Evolutionary conservation across 2,888 invertebrate species (phyloP).

Genomic region (Lymantria monacha): DNA sequence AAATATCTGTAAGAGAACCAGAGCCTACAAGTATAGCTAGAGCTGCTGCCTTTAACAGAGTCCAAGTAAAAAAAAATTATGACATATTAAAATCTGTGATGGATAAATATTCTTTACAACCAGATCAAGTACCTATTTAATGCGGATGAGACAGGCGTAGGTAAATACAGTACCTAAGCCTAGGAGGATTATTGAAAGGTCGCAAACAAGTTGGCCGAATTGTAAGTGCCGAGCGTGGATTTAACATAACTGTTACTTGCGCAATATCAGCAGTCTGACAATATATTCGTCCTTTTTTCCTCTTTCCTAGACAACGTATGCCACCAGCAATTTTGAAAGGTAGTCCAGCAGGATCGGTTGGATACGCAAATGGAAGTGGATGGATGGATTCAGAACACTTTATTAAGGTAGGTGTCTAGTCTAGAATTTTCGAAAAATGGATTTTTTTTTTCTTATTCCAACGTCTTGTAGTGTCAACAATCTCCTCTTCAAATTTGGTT

Average conservation of each 20-base stretch:
- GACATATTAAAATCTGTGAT: too few species aligned
- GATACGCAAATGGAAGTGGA: neutral
- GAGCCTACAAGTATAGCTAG: too few species aligned
- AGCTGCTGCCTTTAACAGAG: too few species aligned
- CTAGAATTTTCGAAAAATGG: too few species aligned
- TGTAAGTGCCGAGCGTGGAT: neutral
- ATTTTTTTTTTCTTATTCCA: too few species aligned
- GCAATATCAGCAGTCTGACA: neutral
- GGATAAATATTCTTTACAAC: neutral
- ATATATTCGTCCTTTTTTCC: neutral
- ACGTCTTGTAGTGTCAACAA: too few species aligned
- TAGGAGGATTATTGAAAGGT: neutral
- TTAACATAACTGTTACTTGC: neutral
- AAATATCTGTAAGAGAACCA: too few species aligned
- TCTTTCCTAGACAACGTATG: neutral
- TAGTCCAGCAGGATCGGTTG: neutral
- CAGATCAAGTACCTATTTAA: neutral
- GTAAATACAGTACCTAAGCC: neutral
- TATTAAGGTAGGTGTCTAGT: too few species aligned
- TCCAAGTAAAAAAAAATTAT: too few species aligned
- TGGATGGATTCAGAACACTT: neutral
- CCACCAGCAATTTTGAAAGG: too few species aligned
- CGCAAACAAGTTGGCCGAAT: neutral
- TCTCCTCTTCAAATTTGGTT: too few species aligned
- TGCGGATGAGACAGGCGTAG: neutral